phyloP scores from a whole-genome alignment of 2,113 vertebrate genomes.

The Hemiscyllium ocellatum region DNA sequence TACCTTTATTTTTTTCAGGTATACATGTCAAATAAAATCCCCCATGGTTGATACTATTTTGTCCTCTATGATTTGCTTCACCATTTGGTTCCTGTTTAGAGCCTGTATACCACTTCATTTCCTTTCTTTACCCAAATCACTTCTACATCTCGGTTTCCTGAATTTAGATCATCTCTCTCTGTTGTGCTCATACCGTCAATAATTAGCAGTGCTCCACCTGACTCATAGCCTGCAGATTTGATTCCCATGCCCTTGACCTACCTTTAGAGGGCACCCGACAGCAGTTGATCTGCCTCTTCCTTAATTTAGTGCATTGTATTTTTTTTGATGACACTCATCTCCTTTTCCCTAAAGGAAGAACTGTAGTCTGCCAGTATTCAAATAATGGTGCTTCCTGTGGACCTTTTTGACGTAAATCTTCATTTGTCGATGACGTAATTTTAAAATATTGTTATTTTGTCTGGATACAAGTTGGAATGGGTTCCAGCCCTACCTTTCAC shows the following conservation, averaged over 20 bases:
- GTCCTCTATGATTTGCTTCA: too few species aligned
- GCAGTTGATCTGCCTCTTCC: not conserved
- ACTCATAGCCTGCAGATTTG: not conserved
- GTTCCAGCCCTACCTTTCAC: not conserved
- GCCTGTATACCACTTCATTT: too few species aligned
- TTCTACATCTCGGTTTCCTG: too few species aligned
- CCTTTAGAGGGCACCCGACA: not conserved
- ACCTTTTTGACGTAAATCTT: not conserved
- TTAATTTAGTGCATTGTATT: not conserved
- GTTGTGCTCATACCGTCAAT: too few species aligned
- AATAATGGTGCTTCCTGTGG: not conserved
- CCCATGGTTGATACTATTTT: too few species aligned
- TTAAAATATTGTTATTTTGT: not conserved
- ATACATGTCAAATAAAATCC: too few species aligned
- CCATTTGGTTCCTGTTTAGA: too few species aligned
- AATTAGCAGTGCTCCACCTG: not conserved
- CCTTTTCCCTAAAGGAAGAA: not conserved
- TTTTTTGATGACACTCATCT: not conserved
- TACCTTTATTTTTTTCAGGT: too few species aligned
- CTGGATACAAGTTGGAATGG: not conserved
- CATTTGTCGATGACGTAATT: not conserved
- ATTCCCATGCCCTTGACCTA: not conserved
- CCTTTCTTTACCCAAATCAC: too few species aligned
- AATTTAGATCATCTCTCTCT: too few species aligned
- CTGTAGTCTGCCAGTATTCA: not conserved